Evolutionary conservation across 1,140 invertebrate genomes (phyloP).

Genomic region (Oreohelix idahoensis): DNA sequence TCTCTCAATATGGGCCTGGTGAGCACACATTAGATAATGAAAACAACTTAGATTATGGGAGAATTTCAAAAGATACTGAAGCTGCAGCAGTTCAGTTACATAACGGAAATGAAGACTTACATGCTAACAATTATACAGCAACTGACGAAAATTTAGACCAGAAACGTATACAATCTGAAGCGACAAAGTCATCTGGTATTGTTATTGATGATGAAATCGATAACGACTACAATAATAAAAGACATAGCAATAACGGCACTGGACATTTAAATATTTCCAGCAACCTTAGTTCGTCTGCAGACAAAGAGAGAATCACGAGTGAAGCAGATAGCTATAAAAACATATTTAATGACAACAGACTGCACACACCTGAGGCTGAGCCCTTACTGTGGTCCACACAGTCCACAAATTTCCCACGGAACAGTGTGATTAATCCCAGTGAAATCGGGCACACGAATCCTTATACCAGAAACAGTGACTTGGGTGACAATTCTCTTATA

Average conservation of each 20-base stretch:
- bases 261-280: neutral
- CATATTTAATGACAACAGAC: neutral
- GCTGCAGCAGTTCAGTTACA: neutral
- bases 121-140: no score
- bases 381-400: neutral
- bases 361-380: neutral
- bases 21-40: neutral
- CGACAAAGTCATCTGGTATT: no score
- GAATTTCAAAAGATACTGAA: neutral
- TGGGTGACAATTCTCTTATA: neutral
- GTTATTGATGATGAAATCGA: no score
- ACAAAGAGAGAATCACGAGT: neutral
- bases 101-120: neutral
- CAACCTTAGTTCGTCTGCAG: neutral
- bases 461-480: neutral
- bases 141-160: no score
- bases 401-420: neutral
- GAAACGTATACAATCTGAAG: no score
- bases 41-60: neutral
- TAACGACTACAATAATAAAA: no score
- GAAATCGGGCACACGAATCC: neutral
- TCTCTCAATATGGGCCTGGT: neutral
- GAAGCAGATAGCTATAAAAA: neutral
- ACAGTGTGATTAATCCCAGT: neutral
- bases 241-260: no score